A percentile compares a stretch with the other conserved stretches of the same genome.
Conservation (phyloP, 1,140 invertebrate species). For the Drosophila tani region DNA sequence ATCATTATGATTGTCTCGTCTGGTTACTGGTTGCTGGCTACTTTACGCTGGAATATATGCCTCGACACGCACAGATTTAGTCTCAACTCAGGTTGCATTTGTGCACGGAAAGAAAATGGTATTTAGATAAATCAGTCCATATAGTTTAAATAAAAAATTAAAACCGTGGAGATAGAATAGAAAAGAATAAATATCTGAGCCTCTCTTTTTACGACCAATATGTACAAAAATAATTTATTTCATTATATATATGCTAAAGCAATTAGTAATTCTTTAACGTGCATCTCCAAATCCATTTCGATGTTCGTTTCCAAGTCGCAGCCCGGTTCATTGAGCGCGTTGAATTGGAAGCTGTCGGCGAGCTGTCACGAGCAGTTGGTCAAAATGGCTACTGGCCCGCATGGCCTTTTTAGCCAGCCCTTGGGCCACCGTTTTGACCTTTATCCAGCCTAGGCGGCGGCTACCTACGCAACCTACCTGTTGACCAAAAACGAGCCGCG, state of each 20-base stretch:
- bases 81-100: slow-evolving; percentile 7
- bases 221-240: not conserved
- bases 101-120: slow-evolving; percentile 3
- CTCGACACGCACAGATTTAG: slow-evolving; percentile 50
- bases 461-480: slow-evolving; percentile 24
- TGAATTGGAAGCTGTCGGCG: slow-evolving; percentile 76
- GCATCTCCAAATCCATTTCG: not conserved
- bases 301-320: slow-evolving; percentile 8
- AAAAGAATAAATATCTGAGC: not conserved
- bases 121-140: too few relatives aligned
- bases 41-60: slow-evolving; percentile 28
- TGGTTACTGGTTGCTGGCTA: slow-evolving; percentile 29
- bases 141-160: too few relatives aligned
- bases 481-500: not conserved
- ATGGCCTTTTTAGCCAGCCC: slow-evolving; percentile 32
- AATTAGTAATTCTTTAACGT: not conserved
- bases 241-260: too few relatives aligned
- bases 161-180: too few relatives aligned
- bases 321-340: slow-evolving; percentile 57
- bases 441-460: slow-evolving; percentile 30
- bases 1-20: slow-evolving; percentile 45
- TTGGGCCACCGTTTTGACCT: slow-evolving; percentile 46
- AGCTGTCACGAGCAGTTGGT: slow-evolving; percentile 62
- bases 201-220: not conserved
- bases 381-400: slow-evolving; percentile 27